A percentile compares a stretch with the other conserved stretches of the same genome.
Conservation (phyloP, 2,888 invertebrate genomes). For the Sarcophaga rosellei region DNA sequence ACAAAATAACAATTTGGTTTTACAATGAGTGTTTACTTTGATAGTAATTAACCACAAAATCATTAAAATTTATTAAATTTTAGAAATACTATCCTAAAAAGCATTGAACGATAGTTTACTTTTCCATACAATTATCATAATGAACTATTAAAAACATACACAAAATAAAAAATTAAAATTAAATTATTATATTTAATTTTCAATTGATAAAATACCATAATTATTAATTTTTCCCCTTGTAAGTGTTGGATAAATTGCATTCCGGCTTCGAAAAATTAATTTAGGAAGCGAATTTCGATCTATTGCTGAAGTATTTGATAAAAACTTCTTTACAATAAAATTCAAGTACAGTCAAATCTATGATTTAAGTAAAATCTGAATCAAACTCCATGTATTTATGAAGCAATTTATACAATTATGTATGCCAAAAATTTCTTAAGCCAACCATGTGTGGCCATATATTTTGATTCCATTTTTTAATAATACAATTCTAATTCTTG, state of each 20-base stretch:
- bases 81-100: background rate
- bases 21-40: conserved; percentile 24
- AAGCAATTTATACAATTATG: no score
- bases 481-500: conserved; percentile 34
- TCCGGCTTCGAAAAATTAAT: no score
- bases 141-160: background rate
- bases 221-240: no score
- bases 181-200: background rate
- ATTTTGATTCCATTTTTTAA: conserved; percentile 14
- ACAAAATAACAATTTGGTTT: conserved; percentile 33
- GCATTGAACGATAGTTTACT: conserved; percentile 4
- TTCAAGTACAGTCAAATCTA: no score
- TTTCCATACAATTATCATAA: background rate
- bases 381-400: no score
- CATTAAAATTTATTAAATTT: conserved; percentile 25
- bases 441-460: conserved; percentile 30
- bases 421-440: conserved; percentile 15
- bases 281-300: no score
- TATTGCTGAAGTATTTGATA: no score
- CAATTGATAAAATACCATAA: no score
- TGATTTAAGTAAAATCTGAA: no score
- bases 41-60: conserved; percentile 41
- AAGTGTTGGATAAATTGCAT: no score
- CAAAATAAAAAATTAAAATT: background rate
- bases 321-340: no score